These are phyloP conservation scores for Sebastes miniatus DNA, from an alignment of 2,797 vertebrate genomes.

Conservation along the genomic window DNA sequence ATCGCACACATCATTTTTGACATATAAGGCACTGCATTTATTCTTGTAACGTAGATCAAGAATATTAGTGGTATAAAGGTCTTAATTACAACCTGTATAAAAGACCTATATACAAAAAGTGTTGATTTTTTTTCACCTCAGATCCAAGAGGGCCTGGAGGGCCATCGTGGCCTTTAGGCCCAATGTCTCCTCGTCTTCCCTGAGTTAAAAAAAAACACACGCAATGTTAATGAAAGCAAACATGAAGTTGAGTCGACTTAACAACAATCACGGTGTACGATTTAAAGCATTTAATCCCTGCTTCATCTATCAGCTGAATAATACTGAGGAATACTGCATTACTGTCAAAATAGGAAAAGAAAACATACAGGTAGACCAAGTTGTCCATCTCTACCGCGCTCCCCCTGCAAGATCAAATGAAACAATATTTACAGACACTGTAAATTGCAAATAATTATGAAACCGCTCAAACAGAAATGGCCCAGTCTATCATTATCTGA, in stretches of 20 bases:
- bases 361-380: slow-evolving; percentile 61
- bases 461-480: background rate
- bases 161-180: slow-evolving; percentile 51
- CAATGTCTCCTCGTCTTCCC: slow-evolving; percentile 65
- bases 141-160: slow-evolving; percentile 35
- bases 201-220: slow-evolving; percentile 5
- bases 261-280: background rate
- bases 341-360: background rate
- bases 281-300: background rate
- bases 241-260: background rate
- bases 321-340: background rate
- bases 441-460: background rate
- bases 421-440: background rate
- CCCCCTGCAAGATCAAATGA: slow-evolving; percentile 56
- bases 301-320: background rate
- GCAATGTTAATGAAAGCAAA: background rate
- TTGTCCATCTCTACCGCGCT: slow-evolving; percentile 53
- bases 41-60: background rate
- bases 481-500: background rate
- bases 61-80: background rate
- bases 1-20: background rate
- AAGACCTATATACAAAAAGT: background rate
- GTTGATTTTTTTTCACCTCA: slow-evolving; percentile 42
- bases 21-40: background rate
- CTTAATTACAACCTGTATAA: background rate